Evolutionary conservation across 2,113 vertebrate genomes (phyloP).

Genomic region (Xyrauchen texanus): DNA sequence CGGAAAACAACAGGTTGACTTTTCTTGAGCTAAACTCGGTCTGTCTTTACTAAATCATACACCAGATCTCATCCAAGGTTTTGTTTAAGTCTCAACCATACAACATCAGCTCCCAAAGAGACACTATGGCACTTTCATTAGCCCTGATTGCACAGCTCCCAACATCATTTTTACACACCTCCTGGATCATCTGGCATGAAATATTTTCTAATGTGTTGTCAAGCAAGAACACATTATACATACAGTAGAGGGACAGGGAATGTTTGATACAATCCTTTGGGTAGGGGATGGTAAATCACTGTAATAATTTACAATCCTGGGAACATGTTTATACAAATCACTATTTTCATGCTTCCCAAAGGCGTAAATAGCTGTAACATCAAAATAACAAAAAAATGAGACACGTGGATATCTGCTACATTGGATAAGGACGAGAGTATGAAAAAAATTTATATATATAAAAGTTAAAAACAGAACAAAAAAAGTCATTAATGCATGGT

Average conservation of each 20-base stretch:
- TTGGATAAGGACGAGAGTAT: neutral
- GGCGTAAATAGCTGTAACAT: too few species aligned
- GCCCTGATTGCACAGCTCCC: neutral
- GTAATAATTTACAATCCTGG: constrained; percentile 53
- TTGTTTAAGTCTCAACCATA: neutral
- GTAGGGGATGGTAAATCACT: constrained; percentile 34
- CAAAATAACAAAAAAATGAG: constrained; percentile 25
- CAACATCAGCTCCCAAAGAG: neutral
- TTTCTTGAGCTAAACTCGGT: too few species aligned
- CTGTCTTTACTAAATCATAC: neutral
- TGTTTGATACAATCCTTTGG: constrained; percentile 17
- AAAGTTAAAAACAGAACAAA: too few species aligned
- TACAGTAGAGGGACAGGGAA: too few species aligned
- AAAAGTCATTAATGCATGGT: too few species aligned
- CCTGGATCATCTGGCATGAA: neutral
- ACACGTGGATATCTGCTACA: neutral
- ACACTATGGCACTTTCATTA: constrained; percentile 4
- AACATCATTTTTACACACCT: neutral
- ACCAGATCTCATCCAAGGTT: constrained; percentile 2
- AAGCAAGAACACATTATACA: neutral
- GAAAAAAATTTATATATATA: too few species aligned
- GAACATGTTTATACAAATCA: constrained; percentile 59
- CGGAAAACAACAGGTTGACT: too few species aligned
- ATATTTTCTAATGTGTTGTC: constrained; percentile 1
- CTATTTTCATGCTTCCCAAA: constrained; percentile 42